Conservation (phyloP, 2,797 vertebrate species). For the Pangasius macronema region DNA sequence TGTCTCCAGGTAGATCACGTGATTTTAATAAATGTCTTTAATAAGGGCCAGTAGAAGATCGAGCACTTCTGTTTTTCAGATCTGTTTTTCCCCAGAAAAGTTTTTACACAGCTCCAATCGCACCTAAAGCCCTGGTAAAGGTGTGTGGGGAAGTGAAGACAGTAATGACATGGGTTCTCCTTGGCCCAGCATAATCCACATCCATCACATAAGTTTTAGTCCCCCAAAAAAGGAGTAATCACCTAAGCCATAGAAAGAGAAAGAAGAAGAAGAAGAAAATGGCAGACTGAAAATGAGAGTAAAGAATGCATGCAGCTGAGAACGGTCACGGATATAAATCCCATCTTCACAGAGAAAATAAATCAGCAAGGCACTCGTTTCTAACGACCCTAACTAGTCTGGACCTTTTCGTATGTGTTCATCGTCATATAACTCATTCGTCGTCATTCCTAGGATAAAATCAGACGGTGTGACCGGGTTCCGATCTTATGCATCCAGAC, state of each 20-base stretch:
- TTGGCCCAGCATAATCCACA: neutral
- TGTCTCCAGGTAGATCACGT: slow-evolving; percentile 77
- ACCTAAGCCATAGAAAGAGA: neutral
- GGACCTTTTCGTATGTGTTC: too few species aligned
- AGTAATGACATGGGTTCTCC: neutral
- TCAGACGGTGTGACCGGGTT: neutral
- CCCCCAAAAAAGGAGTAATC: neutral
- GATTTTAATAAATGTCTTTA: neutral
- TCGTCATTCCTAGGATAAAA: too few species aligned
- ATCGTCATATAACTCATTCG: too few species aligned
- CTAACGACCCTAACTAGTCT: too few species aligned
- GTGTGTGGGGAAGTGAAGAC: neutral
- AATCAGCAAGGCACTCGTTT: too few species aligned
- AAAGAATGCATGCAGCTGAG: too few species aligned
- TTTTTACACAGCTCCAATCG: neutral
- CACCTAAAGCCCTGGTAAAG: neutral
- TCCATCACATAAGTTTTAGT: neutral
- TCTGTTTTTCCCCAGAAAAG: neutral
- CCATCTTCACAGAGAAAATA: too few species aligned
- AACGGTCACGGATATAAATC: too few species aligned
- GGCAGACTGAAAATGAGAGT: too few species aligned
- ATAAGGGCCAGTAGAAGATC: neutral
- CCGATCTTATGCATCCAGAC: neutral
- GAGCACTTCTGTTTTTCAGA: too few species aligned
- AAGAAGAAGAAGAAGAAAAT: too few species aligned